Evolutionary conservation across 1,140 invertebrate species (phyloP).

Genomic region (Solenopsis fugax): DNA sequence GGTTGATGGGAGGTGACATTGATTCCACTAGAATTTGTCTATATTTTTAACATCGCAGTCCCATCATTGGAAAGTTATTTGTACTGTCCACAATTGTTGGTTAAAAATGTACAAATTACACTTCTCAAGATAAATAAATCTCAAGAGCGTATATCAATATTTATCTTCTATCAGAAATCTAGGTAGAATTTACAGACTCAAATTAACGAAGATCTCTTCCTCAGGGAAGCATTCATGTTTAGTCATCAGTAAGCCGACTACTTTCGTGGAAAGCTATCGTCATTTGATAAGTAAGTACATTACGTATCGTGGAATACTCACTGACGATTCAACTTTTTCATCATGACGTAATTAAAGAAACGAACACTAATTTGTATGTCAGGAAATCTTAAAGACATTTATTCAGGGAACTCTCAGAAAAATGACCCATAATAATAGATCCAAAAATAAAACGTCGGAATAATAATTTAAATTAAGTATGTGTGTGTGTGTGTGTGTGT

Average conservation of each 20-base stretch:
- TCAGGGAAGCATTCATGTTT: background rate
- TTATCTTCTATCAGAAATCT: background rate
- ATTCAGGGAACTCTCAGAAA: background rate
- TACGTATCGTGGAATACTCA: constrained; percentile 11
- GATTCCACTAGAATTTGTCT: constrained; percentile 70
- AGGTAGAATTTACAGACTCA: background rate
- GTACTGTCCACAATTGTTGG: background rate
- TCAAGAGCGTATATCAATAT: background rate
- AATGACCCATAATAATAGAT: background rate
- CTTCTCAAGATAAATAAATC: background rate
- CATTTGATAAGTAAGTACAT: constrained; percentile 15
- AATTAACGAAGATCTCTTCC: background rate
- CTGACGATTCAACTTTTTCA: background rate
- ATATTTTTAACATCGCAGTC: constrained; percentile 69
- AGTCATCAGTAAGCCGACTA: background rate
- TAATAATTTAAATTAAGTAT: background rate
- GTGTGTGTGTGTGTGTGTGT: no score
- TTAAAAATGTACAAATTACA: background rate
- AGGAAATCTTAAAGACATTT: background rate
- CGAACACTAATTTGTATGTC: background rate
- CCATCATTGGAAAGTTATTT: constrained; percentile 10
- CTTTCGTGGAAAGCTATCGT: constrained; percentile 41
- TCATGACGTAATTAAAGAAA: constrained; percentile 9
- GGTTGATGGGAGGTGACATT: constrained; percentile 63
- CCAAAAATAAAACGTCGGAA: background rate